Percentiles rank a stretch among this genome's conserved stretches.
phyloP scores from a whole-genome alignment of 1,140 invertebrate species.

The Papilio glaucus region DNA sequence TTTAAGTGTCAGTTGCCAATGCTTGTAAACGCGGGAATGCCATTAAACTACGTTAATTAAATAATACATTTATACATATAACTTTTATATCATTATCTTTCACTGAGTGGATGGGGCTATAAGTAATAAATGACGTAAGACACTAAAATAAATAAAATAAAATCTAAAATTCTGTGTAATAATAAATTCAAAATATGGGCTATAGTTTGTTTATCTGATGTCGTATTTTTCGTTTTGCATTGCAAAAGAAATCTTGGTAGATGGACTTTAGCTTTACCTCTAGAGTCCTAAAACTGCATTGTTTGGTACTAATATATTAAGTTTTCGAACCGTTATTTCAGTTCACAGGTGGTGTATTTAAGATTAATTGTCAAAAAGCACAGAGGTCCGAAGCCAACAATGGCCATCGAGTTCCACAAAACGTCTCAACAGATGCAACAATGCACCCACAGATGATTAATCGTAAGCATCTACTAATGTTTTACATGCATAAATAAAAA shows the following conservation, averaged over 20 bases:
- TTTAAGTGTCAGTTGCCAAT: slow-evolving; percentile 1
- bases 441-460: slow-evolving; percentile 77
- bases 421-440: slow-evolving; percentile 78
- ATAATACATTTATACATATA: too few relatives aligned
- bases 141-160: too few relatives aligned
- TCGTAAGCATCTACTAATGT: slow-evolving; percentile 68
- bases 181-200: too few relatives aligned
- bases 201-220: too few relatives aligned
- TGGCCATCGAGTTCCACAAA: slow-evolving; percentile 61
- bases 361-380: slow-evolving; percentile 61
- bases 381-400: slow-evolving; percentile 67
- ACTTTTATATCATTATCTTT: too few relatives aligned
- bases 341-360: slow-evolving; percentile 75
- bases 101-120: too few relatives aligned
- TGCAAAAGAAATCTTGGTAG: too few relatives aligned
- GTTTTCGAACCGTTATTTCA: slow-evolving; percentile 59
- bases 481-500: slow-evolving; percentile 73
- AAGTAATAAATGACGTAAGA: too few relatives aligned
- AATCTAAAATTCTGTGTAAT: too few relatives aligned
- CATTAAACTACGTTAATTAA: neutral
- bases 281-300: neutral
- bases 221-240: too few relatives aligned
- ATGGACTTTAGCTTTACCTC: neutral
- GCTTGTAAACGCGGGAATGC: neutral
- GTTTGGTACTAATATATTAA: neutral